Percentiles rank a stretch among this genome's conserved stretches.
Evolutionary conservation across 2,797 vertebrate genomes (phyloP).

Genomic region (Leptatherina wallacei): DNA sequence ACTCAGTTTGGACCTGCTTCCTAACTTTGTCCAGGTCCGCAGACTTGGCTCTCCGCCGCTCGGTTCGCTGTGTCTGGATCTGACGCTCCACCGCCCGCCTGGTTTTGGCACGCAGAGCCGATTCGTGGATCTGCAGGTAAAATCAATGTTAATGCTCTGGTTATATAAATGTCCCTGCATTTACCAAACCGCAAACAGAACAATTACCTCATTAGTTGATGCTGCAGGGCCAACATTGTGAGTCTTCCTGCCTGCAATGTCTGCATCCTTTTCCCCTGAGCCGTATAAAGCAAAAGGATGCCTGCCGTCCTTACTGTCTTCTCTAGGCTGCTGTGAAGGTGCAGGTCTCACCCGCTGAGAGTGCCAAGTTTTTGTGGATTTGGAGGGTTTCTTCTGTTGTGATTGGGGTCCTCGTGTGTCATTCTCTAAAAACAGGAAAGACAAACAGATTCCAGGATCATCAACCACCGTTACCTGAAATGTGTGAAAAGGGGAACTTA

Average conservation of each 20-base stretch:
- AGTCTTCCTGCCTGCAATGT: conserved; percentile 90
- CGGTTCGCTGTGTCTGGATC: conserved; percentile 75
- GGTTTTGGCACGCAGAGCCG: conserved; percentile 92
- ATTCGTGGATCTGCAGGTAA: conserved; percentile 89
- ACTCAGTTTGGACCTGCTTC: conserved; percentile 78
- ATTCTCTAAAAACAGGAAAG: conserved; percentile 37
- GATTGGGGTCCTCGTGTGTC: conserved; percentile 10
- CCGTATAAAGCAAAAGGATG: conserved; percentile 94
- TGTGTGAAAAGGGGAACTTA: not conserved
- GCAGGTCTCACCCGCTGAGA: conserved; percentile 64
- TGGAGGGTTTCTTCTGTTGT: conserved; percentile 71
- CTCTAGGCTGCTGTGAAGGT: conserved; percentile 60
- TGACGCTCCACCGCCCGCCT: conserved; percentile 90
- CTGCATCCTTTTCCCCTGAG: conserved; percentile 88
- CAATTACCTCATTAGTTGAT: conserved; percentile 86
- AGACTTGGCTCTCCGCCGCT: conserved; percentile 84
- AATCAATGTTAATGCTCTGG: not conserved
- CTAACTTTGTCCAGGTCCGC: conserved; percentile 79
- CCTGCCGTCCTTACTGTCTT: conserved; percentile 82
- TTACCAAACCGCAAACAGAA: not conserved
- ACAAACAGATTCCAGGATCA: not conserved
- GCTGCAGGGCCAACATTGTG: conserved; percentile 91
- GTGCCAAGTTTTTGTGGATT: conserved; percentile 67
- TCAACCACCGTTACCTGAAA: not conserved
- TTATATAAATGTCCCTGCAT: not conserved